Base-by-base conservation (phyloP, 2,797 vertebrate species). In the Lepilemur septentrionalis region DNA sequence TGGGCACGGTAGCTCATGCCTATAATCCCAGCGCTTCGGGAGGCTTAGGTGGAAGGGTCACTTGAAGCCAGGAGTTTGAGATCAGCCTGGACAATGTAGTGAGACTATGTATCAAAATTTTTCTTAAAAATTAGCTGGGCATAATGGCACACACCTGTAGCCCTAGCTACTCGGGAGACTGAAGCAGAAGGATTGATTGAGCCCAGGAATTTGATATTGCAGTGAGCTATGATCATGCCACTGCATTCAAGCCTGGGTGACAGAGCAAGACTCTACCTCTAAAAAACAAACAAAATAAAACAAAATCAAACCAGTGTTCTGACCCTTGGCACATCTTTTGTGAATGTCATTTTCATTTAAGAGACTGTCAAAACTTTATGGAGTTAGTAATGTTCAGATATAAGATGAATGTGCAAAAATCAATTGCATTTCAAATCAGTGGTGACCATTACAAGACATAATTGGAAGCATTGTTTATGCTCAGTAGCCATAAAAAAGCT, bases 401-500 rank as follows among this genome's bases (percentile, higher is more conserved):
- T 32, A 89, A 83, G 43, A 85, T 55, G 59, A 79, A 72, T 30
- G 11, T 20, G 22, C 14, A 93, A 94, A 75, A 75, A 69, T 86
- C 46, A 93, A 82, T 83, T 91, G 32, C 4, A 72, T 83, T 95
- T 69, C 50, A 93, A 89, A 90, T 5, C 14, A 84, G 11, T 50
- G 20, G 10, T 13, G 75, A 52, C 35, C 65, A 63, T n/a, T 86
- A 52, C 50, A 93, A 91, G 9, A 73, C 87, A 76, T 61, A 73
- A 91, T 65, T 7, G 35, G 25, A 93, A 94, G 25, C 18, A 76
- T 79, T 96, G 69, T 94, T 93, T 94, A 72, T 76, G 23, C 13
- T 79, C 28, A 70, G 73, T 61, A 92, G 43, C 50, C 80, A 70
- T 12, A 7, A 18, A 89, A 87, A 94, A 35, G 22, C 8, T 75